Percentiles rank a stretch among this genome's conserved stretches.
Conservation (phyloP, 2,113 vertebrate species). For the Uria aalge region DNA sequence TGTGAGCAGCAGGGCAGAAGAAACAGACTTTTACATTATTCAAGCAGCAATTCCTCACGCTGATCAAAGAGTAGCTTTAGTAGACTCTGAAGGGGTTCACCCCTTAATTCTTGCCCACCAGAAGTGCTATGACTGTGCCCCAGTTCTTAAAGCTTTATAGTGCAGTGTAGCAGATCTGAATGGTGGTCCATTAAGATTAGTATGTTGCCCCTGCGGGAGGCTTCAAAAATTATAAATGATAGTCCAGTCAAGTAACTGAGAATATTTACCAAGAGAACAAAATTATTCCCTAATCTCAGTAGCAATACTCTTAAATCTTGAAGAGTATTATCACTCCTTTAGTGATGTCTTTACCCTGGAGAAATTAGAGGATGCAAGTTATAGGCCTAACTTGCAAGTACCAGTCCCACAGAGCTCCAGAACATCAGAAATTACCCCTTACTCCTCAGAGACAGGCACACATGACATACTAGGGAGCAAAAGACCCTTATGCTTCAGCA, state of each 20-base stretch:
- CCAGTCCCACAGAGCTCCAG: not conserved
- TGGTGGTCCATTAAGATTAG: not conserved
- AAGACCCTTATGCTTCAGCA: not conserved
- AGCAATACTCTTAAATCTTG: not conserved
- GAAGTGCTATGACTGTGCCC: not conserved
- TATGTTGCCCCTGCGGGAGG: not conserved
- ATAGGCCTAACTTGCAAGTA: not conserved
- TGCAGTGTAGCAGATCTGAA: not conserved
- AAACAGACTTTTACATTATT: not conserved
- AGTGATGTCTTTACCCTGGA: fast-evolving
- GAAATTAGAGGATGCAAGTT: not conserved
- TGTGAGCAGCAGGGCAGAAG: not conserved
- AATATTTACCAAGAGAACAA: not conserved
- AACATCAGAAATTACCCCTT: not conserved
- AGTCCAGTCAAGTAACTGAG: not conserved
- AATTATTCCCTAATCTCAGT: not conserved
- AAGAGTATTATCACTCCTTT: not conserved
- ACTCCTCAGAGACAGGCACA: not conserved
- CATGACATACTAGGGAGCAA: not conserved
- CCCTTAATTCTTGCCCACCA: not conserved
- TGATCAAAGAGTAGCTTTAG: not conserved
- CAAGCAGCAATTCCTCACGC: not conserved
- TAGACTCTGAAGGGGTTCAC: not conserved
- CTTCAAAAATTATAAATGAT: not conserved
- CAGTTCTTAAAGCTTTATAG: not conserved